Conservation (phyloP, 2,797 vertebrate species). For the Pangasius djambal region DNA sequence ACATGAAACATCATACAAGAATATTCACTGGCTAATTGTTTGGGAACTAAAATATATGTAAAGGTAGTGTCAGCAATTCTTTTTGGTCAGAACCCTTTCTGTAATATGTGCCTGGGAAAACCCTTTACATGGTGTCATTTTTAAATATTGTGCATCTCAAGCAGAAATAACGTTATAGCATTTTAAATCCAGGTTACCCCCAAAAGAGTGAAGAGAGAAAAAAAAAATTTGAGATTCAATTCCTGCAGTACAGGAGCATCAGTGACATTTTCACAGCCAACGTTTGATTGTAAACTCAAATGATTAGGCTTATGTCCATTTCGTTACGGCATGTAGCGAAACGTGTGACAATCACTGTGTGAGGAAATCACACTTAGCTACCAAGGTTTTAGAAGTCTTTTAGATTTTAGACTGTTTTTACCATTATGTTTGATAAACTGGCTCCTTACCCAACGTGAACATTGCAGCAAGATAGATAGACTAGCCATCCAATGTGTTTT, state of each 20-base stretch:
- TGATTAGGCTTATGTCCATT: not conserved
- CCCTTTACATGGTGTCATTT: no score
- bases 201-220: not conserved
- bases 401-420: not conserved
- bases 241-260: not conserved
- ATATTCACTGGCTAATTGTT: not conserved
- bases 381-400: not conserved
- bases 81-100: not conserved
- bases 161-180: not conserved
- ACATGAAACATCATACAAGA: not conserved
- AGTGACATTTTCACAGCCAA: not conserved
- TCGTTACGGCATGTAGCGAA: not conserved
- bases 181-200: not conserved
- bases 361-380: not conserved
- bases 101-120: no score
- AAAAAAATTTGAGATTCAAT: not conserved
- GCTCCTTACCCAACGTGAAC: not conserved
- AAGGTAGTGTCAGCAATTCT: not conserved
- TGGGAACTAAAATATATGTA: not conserved
- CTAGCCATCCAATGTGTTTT: not conserved
- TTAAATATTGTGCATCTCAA: not conserved
- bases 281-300: not conserved
- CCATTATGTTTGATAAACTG: not conserved
- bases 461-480: not conserved
- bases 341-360: not conserved